Conservation (phyloP, 2,888 invertebrate species). For the Melanophora roralis region DNA sequence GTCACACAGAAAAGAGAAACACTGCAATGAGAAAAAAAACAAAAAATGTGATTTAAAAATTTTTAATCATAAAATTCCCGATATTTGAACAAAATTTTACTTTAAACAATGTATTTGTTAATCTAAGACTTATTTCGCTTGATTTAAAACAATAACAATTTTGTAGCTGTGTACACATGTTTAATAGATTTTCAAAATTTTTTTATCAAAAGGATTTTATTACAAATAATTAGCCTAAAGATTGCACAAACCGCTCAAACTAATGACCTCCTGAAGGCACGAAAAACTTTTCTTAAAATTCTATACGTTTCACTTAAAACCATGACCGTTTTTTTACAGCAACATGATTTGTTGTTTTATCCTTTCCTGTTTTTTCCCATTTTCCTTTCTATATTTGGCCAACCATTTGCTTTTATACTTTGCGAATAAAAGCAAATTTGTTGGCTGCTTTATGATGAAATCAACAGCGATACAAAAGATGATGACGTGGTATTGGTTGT, state of each 20-base stretch:
- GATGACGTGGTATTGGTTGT: constrained; percentile 14
- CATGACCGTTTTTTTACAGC: background rate
- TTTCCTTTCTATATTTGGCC: background rate
- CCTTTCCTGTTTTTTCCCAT: background rate
- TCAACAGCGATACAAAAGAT: background rate
- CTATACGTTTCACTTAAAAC: constrained; percentile 28
- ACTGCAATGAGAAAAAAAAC: constrained; percentile 39
- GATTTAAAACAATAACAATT: no score
- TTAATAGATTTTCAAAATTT: no score
- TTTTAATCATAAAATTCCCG: background rate
- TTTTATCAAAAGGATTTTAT: constrained; percentile 13
- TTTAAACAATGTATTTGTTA: no score
- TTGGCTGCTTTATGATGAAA: background rate
- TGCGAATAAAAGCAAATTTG: constrained; percentile 25
- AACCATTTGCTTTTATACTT: constrained; percentile 6
- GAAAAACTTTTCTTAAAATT: constrained; percentile 3
- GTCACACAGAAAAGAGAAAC: constrained; percentile 30
- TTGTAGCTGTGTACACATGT: no score
- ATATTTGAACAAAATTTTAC: no score
- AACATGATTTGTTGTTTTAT: background rate
- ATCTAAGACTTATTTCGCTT: no score
- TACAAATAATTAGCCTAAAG: constrained; percentile 33
- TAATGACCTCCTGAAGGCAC: background rate
- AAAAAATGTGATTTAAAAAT: background rate
- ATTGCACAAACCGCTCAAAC: background rate